Conservation (phyloP, 2,797 vertebrate species). For the Okamejei kenojei region DNA sequence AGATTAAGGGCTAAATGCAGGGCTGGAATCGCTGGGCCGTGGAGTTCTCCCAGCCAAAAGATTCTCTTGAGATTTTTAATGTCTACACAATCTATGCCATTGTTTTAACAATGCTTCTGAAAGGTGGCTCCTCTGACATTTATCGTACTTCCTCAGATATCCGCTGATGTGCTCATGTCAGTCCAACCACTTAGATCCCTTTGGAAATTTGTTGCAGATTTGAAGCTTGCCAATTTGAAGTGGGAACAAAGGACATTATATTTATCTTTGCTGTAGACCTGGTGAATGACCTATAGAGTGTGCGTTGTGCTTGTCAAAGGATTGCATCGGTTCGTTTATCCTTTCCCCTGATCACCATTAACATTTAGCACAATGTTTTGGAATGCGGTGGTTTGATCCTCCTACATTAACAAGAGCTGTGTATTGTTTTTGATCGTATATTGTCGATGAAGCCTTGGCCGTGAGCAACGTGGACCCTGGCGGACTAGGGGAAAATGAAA, state of each 20-base stretch:
- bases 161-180: background rate
- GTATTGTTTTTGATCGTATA: background rate
- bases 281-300: background rate
- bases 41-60: background rate
- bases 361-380: no score
- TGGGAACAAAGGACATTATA: background rate
- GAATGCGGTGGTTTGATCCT: background rate
- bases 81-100: background rate
- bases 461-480: background rate
- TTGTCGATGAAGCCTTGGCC: background rate
- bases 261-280: background rate
- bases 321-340: background rate
- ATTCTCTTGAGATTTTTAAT: background rate
- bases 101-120: background rate
- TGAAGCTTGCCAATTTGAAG: background rate
- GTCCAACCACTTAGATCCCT: no score
- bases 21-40: background rate
- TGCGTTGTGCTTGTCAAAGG: background rate
- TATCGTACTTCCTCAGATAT: background rate
- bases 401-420: background rate
- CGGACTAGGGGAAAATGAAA: no score
- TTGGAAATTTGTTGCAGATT: background rate
- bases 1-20: background rate
- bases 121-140: background rate
- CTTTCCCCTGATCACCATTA: background rate